Evolutionary conservation across 1,140 invertebrate genomes (phyloP), one percentile per base, ranked within the genome.

Genomic region (Cydia fagiglandana): DNA sequence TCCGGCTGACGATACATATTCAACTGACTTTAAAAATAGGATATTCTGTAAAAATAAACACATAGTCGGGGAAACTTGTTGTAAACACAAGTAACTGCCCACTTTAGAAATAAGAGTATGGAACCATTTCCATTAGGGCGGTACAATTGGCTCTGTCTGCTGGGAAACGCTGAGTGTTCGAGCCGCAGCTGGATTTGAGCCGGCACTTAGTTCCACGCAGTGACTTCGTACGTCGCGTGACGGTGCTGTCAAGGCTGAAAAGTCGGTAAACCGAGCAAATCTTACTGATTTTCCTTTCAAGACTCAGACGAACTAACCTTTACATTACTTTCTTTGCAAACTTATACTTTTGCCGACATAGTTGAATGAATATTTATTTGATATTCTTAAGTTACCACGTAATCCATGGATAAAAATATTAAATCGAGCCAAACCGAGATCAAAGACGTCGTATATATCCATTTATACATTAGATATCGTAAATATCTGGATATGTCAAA

Each of bases 251-350:
- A 78, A 38, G 45, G 45, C 77, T 77, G 10, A 38, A 79, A 84
- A 80, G 73, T 81, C 78, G 78, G 80, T 79, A 79, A 80, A 76
- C 80, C 78, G 76, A 78, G 75, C 81, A 81, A 78, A 77, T 76
- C 75, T 70, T n/a, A 17, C 12, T 24, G 5, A 17, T 61, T 61
- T 61, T 61, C 20, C 12, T 2, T 24, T 61, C 9, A 24, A 15
- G 17, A 41, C 30, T 17, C 34, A 17, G 4, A 9, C 17, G 30
- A 24, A 28, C 4, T 38, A 70, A 53, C 4, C 66, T 70, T 41
- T 70, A 70, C 38, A 68, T 34, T 34, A 34, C 15, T n/a, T n/a
- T n/a, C n/a, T n/a, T n/a, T n/a, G 66, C 41, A 20, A 70, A 17
- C 15, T 70, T 41, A n/a, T 68, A 70, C 34, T 4, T 70, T 17